Evolutionary conservation across 2,113 vertebrate species (phyloP).

Genomic region (Pachycephala philippinensis): DNA sequence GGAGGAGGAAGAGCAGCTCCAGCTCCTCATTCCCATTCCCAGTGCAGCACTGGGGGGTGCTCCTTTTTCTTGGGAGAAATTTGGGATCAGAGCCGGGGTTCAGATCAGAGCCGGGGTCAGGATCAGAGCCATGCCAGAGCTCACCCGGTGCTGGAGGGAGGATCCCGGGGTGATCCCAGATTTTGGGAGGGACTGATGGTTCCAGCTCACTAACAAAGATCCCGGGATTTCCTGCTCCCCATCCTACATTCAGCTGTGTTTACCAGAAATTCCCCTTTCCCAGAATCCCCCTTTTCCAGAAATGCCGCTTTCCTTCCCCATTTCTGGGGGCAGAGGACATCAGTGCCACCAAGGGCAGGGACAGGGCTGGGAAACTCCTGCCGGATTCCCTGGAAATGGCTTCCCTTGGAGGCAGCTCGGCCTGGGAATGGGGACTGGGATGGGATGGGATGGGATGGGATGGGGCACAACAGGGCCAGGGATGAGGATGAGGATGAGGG

Average conservation of each 20-base stretch:
- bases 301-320: background rate
- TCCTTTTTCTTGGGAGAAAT: background rate
- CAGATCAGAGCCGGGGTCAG: fast-evolving
- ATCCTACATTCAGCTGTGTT: background rate
- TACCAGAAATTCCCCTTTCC: background rate
- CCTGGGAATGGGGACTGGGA: background rate
- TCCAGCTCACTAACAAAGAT: background rate
- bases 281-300: background rate
- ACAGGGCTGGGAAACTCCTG: background rate
- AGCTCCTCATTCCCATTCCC: background rate
- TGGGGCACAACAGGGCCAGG: too few species aligned
- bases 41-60: fast-evolving
- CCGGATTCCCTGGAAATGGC: background rate
- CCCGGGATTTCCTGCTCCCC: background rate
- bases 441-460: background rate
- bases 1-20: background rate
- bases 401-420: background rate
- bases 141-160: background rate
- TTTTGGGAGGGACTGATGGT: fast-evolving
- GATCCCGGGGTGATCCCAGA: background rate
- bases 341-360: fast-evolving
- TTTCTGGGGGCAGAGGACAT: fast-evolving
- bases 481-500: too few species aligned
- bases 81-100: background rate
- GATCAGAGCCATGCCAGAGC: background rate